Base-by-base conservation (phyloP, 1,140 invertebrate species). In the Hyles euphorbiae region DNA sequence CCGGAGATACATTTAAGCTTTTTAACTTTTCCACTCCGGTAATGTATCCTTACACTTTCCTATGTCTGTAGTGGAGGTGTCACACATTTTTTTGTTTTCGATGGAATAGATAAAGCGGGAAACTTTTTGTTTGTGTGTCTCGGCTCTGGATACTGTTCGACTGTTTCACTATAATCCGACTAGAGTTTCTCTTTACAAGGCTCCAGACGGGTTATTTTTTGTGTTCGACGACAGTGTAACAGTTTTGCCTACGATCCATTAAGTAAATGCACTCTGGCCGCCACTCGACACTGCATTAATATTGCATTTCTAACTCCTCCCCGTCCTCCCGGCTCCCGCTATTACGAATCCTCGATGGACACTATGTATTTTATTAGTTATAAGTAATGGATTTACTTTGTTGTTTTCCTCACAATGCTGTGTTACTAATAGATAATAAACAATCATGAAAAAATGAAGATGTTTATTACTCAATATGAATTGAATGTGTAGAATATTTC, bases 1-100 rank as follows among this genome's bases (percentile, higher is more conserved):
- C 76, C 80, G 74, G 81, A 82, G 84, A 88, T 88, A 88, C 86
- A 88, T 88, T 88, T 88, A 88, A 87, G 86, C 86, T 88, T 88
- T 88, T 88, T 87, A 88, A 88, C 86, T 88, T 88, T 88, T 87
- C 86, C 83, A 86, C 83, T 87, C 83, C 79, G 74, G 83, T 88
- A 88, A 88, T 88, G 83, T 88, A 88, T 86, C 80, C 83, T 74
- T 40, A 77, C 76, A 79, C 76, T 80, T 77, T 81, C 72, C 67
- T 78, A 74, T 74, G 70, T 82, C 73, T 70, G 64, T 71, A 70
- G 76, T 75, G 67, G 64, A 83, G 78, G 80, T 85, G 79, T 78
- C 75, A 73, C 68, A 71, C 81, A 77, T 82, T 78, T 72, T 87
- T 84, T 76, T 76, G 72, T 69, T 71, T 73, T 68, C 36, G 36